Conservation (phyloP, 2,797 vertebrate genomes). For the Parambassis ranga region DNA sequence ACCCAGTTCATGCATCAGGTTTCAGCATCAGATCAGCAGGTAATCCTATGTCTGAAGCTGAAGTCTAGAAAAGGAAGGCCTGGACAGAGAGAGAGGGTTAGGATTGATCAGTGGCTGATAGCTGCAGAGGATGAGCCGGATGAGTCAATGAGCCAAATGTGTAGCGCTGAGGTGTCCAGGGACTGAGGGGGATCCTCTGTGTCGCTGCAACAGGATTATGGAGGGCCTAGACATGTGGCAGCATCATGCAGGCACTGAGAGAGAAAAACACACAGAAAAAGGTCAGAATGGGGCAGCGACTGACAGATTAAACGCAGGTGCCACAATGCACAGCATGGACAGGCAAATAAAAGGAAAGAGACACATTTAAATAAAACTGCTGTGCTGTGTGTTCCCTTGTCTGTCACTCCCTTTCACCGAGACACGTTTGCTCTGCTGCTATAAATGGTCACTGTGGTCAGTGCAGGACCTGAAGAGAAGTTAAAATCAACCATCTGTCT, state of each 20-base stretch:
- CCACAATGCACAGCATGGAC: conserved; percentile 2
- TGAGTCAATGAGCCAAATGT: conserved; percentile 44
- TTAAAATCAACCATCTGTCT: neutral
- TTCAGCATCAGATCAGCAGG: conserved; percentile 33
- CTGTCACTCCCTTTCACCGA: conserved; percentile 14
- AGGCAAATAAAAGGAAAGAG: neutral
- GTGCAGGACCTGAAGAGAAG: neutral
- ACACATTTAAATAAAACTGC: conserved; percentile 35
- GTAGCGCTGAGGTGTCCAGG: conserved; percentile 32
- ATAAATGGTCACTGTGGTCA: conserved; percentile 20
- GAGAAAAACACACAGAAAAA: conserved; percentile 8
- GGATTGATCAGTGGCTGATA: conserved; percentile 43
- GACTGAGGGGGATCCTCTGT: conserved; percentile 45
- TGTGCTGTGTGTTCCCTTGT: conserved; percentile 27
- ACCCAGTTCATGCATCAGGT: conserved; percentile 13
- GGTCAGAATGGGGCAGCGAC: conserved; percentile 9
- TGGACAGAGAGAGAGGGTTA: conserved; percentile 9
- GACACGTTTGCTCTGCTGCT: conserved; percentile 13
- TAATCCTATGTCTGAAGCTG: conserved; percentile 34
- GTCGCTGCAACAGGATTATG: conserved; percentile 50
- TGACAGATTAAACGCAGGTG: neutral
- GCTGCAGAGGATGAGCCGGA: conserved; percentile 35
- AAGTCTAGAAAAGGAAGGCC: conserved; percentile 32
- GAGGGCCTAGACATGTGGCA: conserved; percentile 27
- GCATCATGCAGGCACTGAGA: conserved; percentile 45